Evolutionary conservation across 2,888 invertebrate genomes (phyloP).

Genomic region (Nephrotoma guestfalica): DNA sequence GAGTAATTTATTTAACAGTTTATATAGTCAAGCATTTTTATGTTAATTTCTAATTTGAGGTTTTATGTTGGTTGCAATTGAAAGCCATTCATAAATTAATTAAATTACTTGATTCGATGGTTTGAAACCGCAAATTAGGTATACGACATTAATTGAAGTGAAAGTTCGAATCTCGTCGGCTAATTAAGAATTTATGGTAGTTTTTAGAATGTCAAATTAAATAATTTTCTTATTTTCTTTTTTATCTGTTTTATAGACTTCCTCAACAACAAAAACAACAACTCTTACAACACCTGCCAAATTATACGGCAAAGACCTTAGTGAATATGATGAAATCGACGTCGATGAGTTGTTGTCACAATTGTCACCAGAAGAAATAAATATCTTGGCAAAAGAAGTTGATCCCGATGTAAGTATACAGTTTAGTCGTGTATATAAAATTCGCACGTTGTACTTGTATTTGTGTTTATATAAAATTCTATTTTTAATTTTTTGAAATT

Average conservation of each 20-base stretch:
- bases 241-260: conserved; percentile 47
- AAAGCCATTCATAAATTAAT: background rate
- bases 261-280: conserved; percentile 75
- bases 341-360: conserved; percentile 89
- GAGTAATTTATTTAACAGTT: too few relatives aligned
- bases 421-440: conserved; percentile 2
- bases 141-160: background rate
- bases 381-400: conserved; percentile 94
- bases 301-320: conserved; percentile 77
- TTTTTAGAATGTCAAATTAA: background rate
- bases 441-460: conserved; percentile 2
- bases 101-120: background rate
- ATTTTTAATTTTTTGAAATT: conserved; percentile 6
- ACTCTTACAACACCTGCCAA: conserved; percentile 84
- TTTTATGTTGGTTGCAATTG: background rate
- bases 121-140: background rate
- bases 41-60: background rate
- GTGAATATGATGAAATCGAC: conserved; percentile 86
- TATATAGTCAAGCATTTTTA: background rate
- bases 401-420: conserved; percentile 89
- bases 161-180: background rate
- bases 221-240: background rate
- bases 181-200: background rate
- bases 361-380: conserved; percentile 88
- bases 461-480: conserved; percentile 3